These are phyloP conservation scores for Pycnomerus fuliginosus DNA, from an alignment of 2,888 invertebrate species.

Conservation along the genomic window DNA sequence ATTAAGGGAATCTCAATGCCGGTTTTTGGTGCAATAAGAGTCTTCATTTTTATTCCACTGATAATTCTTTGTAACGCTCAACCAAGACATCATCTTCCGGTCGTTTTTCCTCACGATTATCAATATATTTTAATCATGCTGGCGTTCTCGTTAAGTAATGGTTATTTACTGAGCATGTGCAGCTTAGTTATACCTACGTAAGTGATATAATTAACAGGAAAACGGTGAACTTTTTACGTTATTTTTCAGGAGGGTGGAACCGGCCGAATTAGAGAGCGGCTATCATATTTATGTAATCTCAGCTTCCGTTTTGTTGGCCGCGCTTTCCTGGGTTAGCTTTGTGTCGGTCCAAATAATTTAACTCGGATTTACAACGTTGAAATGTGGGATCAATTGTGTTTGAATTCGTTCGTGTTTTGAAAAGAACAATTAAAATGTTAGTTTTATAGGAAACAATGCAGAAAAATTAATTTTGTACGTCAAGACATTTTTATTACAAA, in stretches of 20 bases:
- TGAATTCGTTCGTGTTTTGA: too few species aligned
- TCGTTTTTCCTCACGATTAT: conserved; percentile 35
- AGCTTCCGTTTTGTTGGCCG: neutral
- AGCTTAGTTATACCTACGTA: too few species aligned
- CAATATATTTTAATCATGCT: conserved; percentile 30
- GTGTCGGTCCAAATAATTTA: conserved; percentile 5
- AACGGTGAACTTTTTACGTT: too few species aligned
- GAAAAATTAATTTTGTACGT: too few species aligned
- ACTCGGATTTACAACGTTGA: too few species aligned
- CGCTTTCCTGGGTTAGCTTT: neutral
- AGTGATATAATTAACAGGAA: too few species aligned
- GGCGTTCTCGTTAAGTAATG: conserved; percentile 10
- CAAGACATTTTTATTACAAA: too few species aligned
- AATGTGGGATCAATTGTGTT: too few species aligned
- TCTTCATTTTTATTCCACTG: conserved; percentile 22
- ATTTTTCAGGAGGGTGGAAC: conserved; percentile 1
- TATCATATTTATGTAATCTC: conserved; percentile 1
- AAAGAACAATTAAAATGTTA: too few species aligned
- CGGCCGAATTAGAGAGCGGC: conserved; percentile 4
- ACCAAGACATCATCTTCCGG: conserved; percentile 33
- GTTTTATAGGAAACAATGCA: too few species aligned
- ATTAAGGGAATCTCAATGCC: conserved; percentile 5
- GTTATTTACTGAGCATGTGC: conserved; percentile 1
- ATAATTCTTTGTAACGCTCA: conserved; percentile 34
- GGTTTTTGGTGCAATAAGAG: conserved; percentile 16